Conservation (phyloP, 2,888 invertebrate genomes). For the Mythimna ferrago region DNA sequence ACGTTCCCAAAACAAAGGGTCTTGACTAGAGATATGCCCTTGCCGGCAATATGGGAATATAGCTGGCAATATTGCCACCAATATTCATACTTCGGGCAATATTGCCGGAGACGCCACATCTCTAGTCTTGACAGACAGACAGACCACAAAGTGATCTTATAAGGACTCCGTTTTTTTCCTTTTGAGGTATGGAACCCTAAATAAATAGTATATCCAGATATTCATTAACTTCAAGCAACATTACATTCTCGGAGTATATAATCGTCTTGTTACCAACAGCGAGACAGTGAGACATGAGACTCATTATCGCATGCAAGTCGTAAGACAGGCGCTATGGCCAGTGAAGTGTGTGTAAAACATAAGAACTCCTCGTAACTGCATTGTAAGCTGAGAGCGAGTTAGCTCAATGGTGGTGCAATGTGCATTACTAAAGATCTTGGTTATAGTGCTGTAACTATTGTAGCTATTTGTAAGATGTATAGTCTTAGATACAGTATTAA, state of each 20-base stretch:
- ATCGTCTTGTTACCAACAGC: constrained; percentile 39
- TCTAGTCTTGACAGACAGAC: too few relatives aligned
- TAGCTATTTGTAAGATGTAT: not conserved
- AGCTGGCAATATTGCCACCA: too few relatives aligned
- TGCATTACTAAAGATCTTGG: constrained; percentile 12
- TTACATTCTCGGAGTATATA: constrained; percentile 12
- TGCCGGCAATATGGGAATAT: too few relatives aligned
- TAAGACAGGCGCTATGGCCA: constrained; percentile 59
- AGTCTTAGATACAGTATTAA: too few relatives aligned
- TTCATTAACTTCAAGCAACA: constrained; percentile 11
- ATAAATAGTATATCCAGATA: too few relatives aligned
- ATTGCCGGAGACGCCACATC: too few relatives aligned
- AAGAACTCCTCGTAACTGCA: constrained; percentile 77
- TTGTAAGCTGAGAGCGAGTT: constrained; percentile 70
- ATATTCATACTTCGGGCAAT: too few relatives aligned
- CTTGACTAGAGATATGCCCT: too few relatives aligned
- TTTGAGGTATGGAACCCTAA: too few relatives aligned
- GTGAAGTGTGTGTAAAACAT: constrained; percentile 65
- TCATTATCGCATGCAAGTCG: constrained; percentile 47
- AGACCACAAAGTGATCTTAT: too few relatives aligned
- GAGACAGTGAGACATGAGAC: constrained; percentile 26
- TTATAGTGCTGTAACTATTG: not conserved
- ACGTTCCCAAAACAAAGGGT: too few relatives aligned
- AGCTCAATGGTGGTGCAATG: constrained; percentile 36
- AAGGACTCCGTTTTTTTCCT: too few relatives aligned